phyloP scores from a whole-genome alignment of 2,888 invertebrate species.

The Sinohyriopsis cumingii region DNA sequence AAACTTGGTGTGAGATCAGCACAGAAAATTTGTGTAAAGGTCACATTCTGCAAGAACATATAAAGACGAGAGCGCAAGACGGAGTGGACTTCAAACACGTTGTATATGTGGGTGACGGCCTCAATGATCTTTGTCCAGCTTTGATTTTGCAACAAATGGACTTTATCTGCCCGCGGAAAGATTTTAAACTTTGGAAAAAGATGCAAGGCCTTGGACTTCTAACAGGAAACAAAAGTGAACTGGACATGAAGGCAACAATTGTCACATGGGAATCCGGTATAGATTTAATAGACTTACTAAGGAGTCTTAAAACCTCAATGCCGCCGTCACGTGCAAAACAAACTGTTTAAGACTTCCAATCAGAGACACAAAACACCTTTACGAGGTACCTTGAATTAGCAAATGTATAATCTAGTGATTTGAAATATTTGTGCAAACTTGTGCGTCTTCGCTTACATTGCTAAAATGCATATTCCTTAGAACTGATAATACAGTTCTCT shows the following conservation, averaged over 20 bases:
- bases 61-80: constrained; percentile 74
- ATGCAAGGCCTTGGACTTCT: constrained; percentile 46
- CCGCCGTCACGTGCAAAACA: no score
- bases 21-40: constrained; percentile 87
- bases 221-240: constrained; percentile 30
- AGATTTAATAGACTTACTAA: no score
- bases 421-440: no score
- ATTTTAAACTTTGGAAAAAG: constrained; percentile 73
- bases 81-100: constrained; percentile 72
- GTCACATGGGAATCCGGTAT: constrained; percentile 68
- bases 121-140: constrained; percentile 85
- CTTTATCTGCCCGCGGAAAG: constrained; percentile 79
- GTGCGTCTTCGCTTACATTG: no score
- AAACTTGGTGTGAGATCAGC: constrained; percentile 78
- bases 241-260: constrained; percentile 69
- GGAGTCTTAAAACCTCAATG: no score
- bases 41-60: constrained; percentile 79
- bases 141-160: constrained; percentile 78
- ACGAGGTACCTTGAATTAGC: no score
- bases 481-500: no score
- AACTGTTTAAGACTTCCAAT: no score
- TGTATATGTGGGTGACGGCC: constrained; percentile 84
- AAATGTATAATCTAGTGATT: no score
- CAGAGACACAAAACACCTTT: no score
- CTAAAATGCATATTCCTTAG: no score